These are phyloP conservation scores for Smittia sp. DNA, from an alignment of 2,888 invertebrate species.

Conservation along the genomic window DNA sequence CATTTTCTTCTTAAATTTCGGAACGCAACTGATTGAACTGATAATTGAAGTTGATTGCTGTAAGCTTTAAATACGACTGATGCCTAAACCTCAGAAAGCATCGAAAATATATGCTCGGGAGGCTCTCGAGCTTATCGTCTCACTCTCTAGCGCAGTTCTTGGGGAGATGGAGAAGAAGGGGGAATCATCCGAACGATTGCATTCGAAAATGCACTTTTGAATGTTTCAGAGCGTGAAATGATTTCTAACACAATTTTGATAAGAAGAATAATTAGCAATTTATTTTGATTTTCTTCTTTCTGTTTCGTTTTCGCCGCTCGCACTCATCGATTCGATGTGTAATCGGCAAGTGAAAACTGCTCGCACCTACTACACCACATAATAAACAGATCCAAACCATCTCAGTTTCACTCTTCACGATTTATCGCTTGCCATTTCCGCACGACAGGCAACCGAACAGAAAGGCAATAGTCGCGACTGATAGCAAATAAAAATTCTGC, in stretches of 20 bases:
- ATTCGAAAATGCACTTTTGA: constrained; percentile 34
- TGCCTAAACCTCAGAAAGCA: constrained; percentile 36
- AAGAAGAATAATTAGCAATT: constrained; percentile 17
- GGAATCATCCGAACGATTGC: constrained; percentile 33
- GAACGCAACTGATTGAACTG: constrained; percentile 21
- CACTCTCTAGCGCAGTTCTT: background rate
- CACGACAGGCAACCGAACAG: background rate
- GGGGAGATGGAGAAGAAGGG: constrained; percentile 13
- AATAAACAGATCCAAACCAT: constrained; percentile 18
- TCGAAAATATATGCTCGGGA: constrained; percentile 24
- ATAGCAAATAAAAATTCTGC: too few species aligned
- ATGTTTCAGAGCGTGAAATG: constrained; percentile 41
- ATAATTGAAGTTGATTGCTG: background rate
- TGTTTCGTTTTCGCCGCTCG: background rate
- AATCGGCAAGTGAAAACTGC: background rate
- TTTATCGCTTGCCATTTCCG: too few species aligned
- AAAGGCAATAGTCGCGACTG: background rate
- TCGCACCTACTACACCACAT: background rate
- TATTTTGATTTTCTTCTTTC: background rate
- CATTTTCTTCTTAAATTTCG: constrained; percentile 21
- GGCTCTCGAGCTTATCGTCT: background rate
- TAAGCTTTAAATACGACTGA: constrained; percentile 37
- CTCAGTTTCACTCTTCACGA: constrained; percentile 4
- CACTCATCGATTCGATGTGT: background rate
- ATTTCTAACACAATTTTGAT: constrained; percentile 36